Percentiles rank a stretch among this genome's conserved stretches.
Evolutionary conservation across 2,113 vertebrate species (phyloP).

Genomic region (Bubalus kerabau): DNA sequence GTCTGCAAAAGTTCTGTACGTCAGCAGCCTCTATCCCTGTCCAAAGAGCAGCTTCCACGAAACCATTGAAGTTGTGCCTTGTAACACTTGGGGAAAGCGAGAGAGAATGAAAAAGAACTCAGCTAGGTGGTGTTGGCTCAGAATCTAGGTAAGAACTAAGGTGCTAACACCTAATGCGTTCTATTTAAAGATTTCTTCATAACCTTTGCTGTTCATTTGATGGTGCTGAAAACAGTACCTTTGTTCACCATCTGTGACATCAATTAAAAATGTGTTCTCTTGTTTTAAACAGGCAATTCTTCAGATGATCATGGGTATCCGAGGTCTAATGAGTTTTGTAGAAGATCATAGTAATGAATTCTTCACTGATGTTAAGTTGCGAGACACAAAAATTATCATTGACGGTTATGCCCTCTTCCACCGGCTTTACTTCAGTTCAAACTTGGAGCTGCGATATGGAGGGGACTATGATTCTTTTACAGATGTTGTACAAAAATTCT

Average conservation of each 20-base stretch:
- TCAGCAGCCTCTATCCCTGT: neutral
- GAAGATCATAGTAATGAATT: slow-evolving; percentile 83
- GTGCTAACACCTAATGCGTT: no score
- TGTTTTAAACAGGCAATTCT: slow-evolving; percentile 46
- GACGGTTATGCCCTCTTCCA: slow-evolving; percentile 93
- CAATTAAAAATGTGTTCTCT: neutral
- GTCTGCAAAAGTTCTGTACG: neutral
- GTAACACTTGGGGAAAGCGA: neutral
- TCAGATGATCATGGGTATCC: slow-evolving; percentile 86
- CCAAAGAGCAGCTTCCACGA: neutral
- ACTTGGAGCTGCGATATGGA: slow-evolving; percentile 85
- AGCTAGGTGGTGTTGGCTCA: neutral
- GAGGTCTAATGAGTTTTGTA: slow-evolving; percentile 88
- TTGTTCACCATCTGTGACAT: neutral
- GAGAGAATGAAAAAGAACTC: neutral
- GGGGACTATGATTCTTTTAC: slow-evolving; percentile 91
- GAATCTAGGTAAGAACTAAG: neutral
- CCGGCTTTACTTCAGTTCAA: slow-evolving; percentile 84
- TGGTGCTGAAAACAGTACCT: neutral
- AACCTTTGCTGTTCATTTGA: neutral
- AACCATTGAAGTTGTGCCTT: neutral
- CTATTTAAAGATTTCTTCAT: neutral
- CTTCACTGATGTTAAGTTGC: slow-evolving; percentile 84
- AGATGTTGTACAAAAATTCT: slow-evolving; percentile 80
- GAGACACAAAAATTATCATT: slow-evolving; percentile 86